phyloP scores from a whole-genome alignment of 2,888 invertebrate genomes.

The Hylaea fasciaria region DNA sequence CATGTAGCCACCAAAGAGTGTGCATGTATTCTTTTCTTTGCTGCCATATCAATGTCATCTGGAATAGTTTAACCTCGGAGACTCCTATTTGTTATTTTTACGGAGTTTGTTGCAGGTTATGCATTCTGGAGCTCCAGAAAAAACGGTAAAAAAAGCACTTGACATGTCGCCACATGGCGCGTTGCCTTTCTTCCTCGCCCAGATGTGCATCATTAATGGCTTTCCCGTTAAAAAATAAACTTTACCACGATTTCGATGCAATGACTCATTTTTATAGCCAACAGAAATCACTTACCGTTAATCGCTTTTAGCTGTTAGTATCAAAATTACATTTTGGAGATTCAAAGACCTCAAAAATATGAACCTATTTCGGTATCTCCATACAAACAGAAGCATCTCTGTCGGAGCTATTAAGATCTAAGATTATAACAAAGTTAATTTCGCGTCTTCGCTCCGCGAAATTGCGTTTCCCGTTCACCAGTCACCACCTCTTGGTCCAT shows the following conservation, averaged over 20 bases:
- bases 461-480: slow-evolving; percentile 23
- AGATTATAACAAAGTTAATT: slow-evolving; percentile 13
- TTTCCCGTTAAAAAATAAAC: slow-evolving; percentile 23
- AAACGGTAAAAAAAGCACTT: slow-evolving; percentile 22
- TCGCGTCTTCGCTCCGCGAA: slow-evolving; percentile 7
- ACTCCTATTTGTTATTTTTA: too few relatives aligned
- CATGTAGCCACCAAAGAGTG: too few relatives aligned
- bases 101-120: neutral
- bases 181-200: slow-evolving; percentile 13
- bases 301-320: neutral
- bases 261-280: slow-evolving; percentile 8
- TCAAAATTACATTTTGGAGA: too few relatives aligned
- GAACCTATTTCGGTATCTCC: too few relatives aligned
- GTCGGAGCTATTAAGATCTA: slow-evolving; percentile 1
- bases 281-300: neutral
- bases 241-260: slow-evolving; percentile 9
- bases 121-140: slow-evolving; percentile 23
- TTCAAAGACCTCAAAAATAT: too few relatives aligned
- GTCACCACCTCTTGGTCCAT: slow-evolving; percentile 22
- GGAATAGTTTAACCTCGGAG: too few relatives aligned
- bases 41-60: too few relatives aligned
- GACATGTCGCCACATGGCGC: slow-evolving; percentile 31
- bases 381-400: too few relatives aligned
- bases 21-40: too few relatives aligned
- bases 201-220: slow-evolving; percentile 34